Evolutionary conservation across 1,140 invertebrate genomes (phyloP).

Genomic region (Argopecten irradians): DNA sequence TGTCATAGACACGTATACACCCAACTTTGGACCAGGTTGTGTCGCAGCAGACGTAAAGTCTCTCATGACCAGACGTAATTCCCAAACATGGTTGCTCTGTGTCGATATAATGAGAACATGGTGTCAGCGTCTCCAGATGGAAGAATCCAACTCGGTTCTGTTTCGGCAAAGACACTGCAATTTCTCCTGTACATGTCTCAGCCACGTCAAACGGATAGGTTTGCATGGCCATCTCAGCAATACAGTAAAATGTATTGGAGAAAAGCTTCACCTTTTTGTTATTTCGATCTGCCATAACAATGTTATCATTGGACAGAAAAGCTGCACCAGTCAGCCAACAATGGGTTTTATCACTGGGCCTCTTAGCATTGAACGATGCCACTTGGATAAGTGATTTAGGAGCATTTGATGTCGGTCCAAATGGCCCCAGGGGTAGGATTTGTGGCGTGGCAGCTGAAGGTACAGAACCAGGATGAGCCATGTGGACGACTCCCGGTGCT

Average conservation of each 20-base stretch:
- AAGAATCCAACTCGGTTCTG: neutral
- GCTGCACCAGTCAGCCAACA: neutral
- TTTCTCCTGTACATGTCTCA: constrained; percentile 26
- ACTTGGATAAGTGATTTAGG: neutral
- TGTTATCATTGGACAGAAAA: constrained; percentile 8
- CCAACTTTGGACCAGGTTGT: constrained; percentile 21
- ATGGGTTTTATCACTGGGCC: constrained; percentile 11
- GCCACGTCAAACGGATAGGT: constrained; percentile 25
- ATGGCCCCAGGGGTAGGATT: neutral
- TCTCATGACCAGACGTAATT: neutral
- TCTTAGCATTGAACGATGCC: constrained; percentile 23
- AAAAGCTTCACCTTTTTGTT: constrained; percentile 27
- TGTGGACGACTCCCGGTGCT: neutral
- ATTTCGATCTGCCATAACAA: constrained; percentile 7
- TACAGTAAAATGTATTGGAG: constrained; percentile 13
- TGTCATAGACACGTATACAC: constrained; percentile 15
- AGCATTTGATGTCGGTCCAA: neutral
- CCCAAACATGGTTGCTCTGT: constrained; percentile 19
- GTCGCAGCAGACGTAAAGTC: constrained; percentile 25
- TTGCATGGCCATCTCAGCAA: neutral
- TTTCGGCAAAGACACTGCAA: constrained; percentile 9
- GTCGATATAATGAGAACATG: neutral
- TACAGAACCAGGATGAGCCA: neutral
- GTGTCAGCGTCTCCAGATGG: neutral
- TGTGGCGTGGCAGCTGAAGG: neutral